Evolutionary conservation across 2,113 vertebrate genomes (phyloP).

Genomic region (Harpagus bidentatus): DNA sequence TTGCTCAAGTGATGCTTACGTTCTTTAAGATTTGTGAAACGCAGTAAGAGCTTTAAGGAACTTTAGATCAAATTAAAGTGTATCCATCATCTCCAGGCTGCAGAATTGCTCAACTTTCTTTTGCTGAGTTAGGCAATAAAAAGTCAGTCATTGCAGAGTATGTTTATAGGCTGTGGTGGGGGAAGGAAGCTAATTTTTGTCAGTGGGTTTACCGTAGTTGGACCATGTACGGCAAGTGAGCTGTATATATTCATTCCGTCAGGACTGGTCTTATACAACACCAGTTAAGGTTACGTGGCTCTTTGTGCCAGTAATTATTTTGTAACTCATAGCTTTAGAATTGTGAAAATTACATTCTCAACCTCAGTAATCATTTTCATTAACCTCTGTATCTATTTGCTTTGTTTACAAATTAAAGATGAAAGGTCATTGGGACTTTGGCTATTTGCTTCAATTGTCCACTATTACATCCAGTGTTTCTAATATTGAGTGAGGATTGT

Average conservation of each 20-base stretch:
- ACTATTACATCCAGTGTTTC: not conserved
- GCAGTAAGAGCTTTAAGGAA: not conserved
- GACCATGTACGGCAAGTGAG: not conserved
- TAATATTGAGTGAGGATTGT: not conserved
- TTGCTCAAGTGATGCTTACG: not conserved
- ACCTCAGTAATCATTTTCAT: not conserved
- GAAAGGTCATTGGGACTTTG: not conserved
- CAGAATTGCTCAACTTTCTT: not conserved
- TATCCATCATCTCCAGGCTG: not conserved
- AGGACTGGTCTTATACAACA: not conserved
- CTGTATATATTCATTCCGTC: not conserved
- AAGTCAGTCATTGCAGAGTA: not conserved
- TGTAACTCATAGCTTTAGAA: not conserved
- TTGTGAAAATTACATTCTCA: not conserved
- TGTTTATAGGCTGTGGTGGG: not conserved
- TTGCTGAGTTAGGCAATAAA: not conserved
- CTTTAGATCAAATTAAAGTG: not conserved
- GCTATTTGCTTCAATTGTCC: not conserved
- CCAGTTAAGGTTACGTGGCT: not conserved
- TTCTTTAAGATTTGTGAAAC: not conserved
- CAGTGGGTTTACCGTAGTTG: not conserved
- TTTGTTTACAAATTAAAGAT: not conserved
- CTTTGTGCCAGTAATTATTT: not conserved
- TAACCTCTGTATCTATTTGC: not conserved
- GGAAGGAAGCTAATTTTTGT: not conserved